phyloP scores from a whole-genome alignment of 2,797 vertebrate species.

The Heterohyrax brucei region DNA sequence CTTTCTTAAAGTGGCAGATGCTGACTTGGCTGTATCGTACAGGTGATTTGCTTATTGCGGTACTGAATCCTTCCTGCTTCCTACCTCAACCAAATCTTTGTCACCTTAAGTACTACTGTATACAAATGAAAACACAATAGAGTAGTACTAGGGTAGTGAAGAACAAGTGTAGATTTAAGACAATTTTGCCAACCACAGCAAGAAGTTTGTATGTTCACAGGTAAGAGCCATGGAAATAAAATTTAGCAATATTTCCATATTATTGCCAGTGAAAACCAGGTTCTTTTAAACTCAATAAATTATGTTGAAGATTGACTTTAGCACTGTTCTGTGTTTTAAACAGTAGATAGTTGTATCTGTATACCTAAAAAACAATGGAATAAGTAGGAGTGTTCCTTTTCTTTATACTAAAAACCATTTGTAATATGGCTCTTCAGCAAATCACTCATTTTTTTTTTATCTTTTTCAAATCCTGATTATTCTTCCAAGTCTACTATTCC shows the following conservation, averaged over 20 bases:
- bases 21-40: not conserved
- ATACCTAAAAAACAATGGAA: slow-evolving; percentile 5
- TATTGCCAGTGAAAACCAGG: not conserved
- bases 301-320: slow-evolving; percentile 44
- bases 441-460: not conserved
- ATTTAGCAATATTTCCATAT: slow-evolving; percentile 37
- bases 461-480: slow-evolving; percentile 29
- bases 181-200: slow-evolving; percentile 28
- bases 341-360: not conserved
- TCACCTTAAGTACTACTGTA: not conserved
- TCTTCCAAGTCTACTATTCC: slow-evolving; percentile 48
- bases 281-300: slow-evolving; percentile 62
- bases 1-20: slow-evolving; percentile 10
- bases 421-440: slow-evolving; percentile 39
- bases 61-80: not conserved
- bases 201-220: not conserved
- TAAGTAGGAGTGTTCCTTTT: not conserved
- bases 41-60: not conserved
- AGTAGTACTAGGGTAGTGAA: not conserved
- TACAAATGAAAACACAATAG: not conserved
- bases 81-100: not conserved
- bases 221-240: slow-evolving; percentile 50
- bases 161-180: not conserved
- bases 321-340: not conserved
- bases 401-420: slow-evolving; percentile 17